phyloP scores from a whole-genome alignment of 1,140 invertebrate genomes.

The Leptinotarsa defecta region DNA sequence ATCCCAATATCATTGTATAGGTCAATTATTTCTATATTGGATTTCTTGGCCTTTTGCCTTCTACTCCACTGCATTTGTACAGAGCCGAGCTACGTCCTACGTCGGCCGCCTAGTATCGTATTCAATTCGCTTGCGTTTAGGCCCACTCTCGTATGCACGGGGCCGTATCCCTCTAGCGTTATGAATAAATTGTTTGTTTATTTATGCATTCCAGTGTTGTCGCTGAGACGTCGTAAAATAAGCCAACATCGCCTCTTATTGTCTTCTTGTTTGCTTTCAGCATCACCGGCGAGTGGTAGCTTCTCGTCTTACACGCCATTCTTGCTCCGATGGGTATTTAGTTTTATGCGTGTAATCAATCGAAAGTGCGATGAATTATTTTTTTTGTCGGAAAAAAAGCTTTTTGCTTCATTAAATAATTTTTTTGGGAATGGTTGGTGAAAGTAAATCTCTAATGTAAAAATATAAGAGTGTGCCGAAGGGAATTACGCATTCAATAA shows the following conservation, averaged over 20 bases:
- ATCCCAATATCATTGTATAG: too few relatives aligned
- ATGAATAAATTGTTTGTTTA: slow-evolving; percentile 24
- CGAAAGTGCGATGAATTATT: too few relatives aligned
- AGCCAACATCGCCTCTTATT: slow-evolving; percentile 5
- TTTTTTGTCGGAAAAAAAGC: too few relatives aligned
- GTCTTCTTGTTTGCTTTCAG: slow-evolving; percentile 8
- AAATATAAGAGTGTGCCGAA: too few relatives aligned
- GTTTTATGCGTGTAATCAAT: too few relatives aligned
- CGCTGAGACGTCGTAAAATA: neutral
- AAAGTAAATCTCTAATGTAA: too few relatives aligned
- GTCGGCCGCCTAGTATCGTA: slow-evolving; percentile 16
- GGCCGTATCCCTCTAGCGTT: slow-evolving; percentile 9
- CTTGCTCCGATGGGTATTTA: neutral
- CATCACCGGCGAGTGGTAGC: neutral
- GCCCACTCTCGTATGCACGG: slow-evolving; percentile 20
- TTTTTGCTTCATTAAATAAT: too few relatives aligned
- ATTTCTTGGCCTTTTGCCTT: neutral
- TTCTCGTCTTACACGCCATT: neutral
- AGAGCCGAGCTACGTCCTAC: slow-evolving; percentile 11
- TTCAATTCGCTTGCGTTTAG: slow-evolving; percentile 24
- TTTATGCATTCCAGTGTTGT: slow-evolving; percentile 22
- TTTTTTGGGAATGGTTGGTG: too few relatives aligned
- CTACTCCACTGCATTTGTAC: neutral
- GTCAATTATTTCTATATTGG: too few relatives aligned
- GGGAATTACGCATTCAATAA: too few relatives aligned